Conservation (phyloP, 2,888 invertebrate species). For the Xylota segnis region DNA sequence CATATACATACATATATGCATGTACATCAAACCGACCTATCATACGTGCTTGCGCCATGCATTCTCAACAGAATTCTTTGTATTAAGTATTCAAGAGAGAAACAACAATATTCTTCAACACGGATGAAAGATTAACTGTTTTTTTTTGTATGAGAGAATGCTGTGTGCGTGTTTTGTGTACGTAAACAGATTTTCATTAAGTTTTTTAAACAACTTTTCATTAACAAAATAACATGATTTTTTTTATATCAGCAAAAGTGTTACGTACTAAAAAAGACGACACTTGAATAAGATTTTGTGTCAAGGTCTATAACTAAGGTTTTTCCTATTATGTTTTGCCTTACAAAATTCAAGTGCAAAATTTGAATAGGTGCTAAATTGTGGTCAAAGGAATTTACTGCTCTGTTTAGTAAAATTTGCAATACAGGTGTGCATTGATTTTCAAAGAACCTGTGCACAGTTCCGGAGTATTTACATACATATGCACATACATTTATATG, state of each 20-base stretch:
- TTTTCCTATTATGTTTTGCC: neutral
- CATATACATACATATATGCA: too few relatives aligned
- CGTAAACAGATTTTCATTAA: conserved; percentile 40
- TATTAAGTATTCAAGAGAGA: conserved; percentile 30
- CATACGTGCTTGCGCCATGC: conserved; percentile 36
- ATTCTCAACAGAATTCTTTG: conserved; percentile 33
- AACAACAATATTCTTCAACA: conserved; percentile 6
- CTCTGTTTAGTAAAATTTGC: neutral
- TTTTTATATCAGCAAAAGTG: conserved; percentile 2
- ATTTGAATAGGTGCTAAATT: neutral
- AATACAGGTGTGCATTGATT: neutral
- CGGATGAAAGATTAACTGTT: conserved; percentile 16
- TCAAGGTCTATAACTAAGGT: conserved; percentile 23
- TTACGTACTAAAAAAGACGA: neutral
- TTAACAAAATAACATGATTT: conserved; percentile 4
- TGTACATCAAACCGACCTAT: neutral
- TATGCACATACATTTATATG: too few relatives aligned
- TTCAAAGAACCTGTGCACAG: neutral
- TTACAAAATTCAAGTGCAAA: conserved; percentile 18
- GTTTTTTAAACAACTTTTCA: conserved; percentile 11
- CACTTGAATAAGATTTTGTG: conserved; percentile 8
- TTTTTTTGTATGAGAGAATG: conserved; percentile 5
- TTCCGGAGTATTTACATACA: too few relatives aligned
- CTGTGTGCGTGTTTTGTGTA: conserved; percentile 15
- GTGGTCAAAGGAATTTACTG: neutral